Percentiles rank a stretch among this genome's conserved stretches.
phyloP scores from a whole-genome alignment of 2,113 vertebrate species.

The Dipodomys spectabilis region DNA sequence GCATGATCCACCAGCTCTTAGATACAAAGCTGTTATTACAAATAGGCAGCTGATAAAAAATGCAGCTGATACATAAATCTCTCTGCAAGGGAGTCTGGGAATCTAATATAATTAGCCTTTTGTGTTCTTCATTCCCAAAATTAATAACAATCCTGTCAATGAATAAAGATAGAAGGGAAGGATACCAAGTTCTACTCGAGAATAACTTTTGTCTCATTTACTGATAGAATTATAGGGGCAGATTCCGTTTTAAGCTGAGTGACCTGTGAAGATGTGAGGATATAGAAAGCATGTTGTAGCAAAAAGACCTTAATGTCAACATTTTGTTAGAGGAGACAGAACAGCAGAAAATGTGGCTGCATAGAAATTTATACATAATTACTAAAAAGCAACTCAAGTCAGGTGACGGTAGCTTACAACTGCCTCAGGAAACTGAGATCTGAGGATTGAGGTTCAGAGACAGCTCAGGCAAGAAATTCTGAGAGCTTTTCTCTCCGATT shows the following conservation, averaged over 20 bases:
- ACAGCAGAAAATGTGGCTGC: not conserved
- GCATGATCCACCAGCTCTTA: no score
- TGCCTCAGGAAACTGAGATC: no score
- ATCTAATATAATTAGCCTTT: constrained; percentile 57
- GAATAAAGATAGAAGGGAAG: not conserved
- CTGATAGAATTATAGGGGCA: not conserved
- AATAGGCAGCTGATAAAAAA: constrained; percentile 56
- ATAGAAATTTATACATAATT: constrained; percentile 17
- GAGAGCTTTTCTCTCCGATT: no score
- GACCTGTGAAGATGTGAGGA: not conserved
- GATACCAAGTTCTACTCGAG: not conserved
- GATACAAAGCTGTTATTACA: constrained; percentile 65
- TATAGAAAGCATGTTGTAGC: not conserved
- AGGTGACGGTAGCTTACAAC: no score
- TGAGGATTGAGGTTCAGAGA: no score
- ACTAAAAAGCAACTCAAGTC: not conserved
- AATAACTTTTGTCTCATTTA: constrained; percentile 10
- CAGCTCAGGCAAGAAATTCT: no score
- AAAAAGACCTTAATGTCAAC: not conserved
- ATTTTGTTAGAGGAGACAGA: not conserved
- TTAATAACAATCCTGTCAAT: constrained; percentile 40
- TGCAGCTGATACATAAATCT: constrained; percentile 31
- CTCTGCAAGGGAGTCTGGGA: constrained; percentile 69
- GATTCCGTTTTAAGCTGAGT: not conserved
- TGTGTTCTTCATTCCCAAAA: constrained; percentile 72